Conservation (phyloP, 2,888 invertebrate species). For the Deilephila porcellus region DNA sequence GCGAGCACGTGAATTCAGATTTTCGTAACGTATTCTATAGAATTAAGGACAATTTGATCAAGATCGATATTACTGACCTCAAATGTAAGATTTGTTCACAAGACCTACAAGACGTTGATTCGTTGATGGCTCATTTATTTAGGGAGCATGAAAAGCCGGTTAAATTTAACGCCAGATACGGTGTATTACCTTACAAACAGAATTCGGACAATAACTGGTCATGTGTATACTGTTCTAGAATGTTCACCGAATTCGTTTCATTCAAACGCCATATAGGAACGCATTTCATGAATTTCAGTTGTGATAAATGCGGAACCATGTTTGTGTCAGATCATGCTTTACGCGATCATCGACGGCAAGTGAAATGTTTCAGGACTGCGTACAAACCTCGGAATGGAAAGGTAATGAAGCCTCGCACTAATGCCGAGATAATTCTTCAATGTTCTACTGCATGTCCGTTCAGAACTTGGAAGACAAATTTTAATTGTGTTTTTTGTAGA, state of each 20-base stretch:
- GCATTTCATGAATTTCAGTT: constrained; percentile 75
- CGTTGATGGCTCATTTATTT: constrained; percentile 71
- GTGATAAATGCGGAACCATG: constrained; percentile 76
- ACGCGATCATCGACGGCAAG: constrained; percentile 72
- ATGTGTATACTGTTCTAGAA: constrained; percentile 72
- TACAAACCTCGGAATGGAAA: constrained; percentile 75
- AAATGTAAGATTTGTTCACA: constrained; percentile 72
- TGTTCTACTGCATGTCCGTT: constrained; percentile 77
- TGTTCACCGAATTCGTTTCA: constrained; percentile 62
- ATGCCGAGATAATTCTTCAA: constrained; percentile 76
- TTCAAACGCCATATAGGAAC: constrained; percentile 73
- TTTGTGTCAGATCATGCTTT: constrained; percentile 75
- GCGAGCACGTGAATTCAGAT: constrained; percentile 66
- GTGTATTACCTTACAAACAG: constrained; percentile 75
- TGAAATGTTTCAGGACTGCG: constrained; percentile 72
- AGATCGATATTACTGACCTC: constrained; percentile 75
- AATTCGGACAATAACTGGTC: constrained; percentile 60
- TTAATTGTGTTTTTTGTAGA: constrained; percentile 77
- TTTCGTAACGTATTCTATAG: constrained; percentile 76
- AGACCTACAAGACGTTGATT: constrained; percentile 65
- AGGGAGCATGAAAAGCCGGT: constrained; percentile 69
- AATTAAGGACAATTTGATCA: constrained; percentile 73
- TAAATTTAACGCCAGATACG: constrained; percentile 71
- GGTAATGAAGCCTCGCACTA: constrained; percentile 67
- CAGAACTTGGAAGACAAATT: constrained; percentile 77